Percentiles rank a stretch among this genome's conserved stretches.
phyloP scores from a whole-genome alignment of 1,140 invertebrate genomes.

The Pogonomyrmex barbatus region DNA sequence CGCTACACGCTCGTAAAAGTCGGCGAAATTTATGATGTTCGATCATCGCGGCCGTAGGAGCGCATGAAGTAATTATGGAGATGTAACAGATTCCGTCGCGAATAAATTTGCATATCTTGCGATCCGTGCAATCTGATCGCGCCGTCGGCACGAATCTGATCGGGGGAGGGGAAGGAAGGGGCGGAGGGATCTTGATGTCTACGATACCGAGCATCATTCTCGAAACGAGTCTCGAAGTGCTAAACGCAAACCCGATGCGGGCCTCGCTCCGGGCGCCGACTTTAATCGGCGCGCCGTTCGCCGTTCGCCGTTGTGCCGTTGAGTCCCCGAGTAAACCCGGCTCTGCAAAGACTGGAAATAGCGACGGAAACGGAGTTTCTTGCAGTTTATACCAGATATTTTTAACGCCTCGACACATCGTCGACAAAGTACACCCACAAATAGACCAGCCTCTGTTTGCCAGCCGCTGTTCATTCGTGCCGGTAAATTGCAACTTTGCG shows the following conservation, averaged over 20 bases:
- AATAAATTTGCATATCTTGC: slow-evolving; percentile 42
- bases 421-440: slow-evolving; percentile 55
- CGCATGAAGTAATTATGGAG: slow-evolving; percentile 34
- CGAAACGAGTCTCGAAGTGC: slow-evolving; percentile 18
- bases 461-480: not conserved
- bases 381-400: slow-evolving; percentile 43
- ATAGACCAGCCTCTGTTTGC: slow-evolving; percentile 52
- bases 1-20: not conserved
- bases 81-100: slow-evolving; percentile 31
- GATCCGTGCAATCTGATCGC: not conserved
- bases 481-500: not conserved
- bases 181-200: not conserved
- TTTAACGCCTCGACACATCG: slow-evolving; percentile 59
- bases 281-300: slow-evolving; percentile 14
- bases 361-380: slow-evolving; percentile 63
- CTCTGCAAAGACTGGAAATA: slow-evolving; percentile 67
- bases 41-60: not conserved
- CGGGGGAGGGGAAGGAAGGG: not conserved
- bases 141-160: slow-evolving; percentile 13
- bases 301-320: slow-evolving; percentile 27
- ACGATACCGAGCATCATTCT: not conserved
- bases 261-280: not conserved
- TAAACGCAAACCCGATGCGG: not conserved
- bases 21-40: not conserved
- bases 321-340: slow-evolving; percentile 50